Conservation (phyloP, 2,797 vertebrate species). For the Enteromius mattozi region DNA sequence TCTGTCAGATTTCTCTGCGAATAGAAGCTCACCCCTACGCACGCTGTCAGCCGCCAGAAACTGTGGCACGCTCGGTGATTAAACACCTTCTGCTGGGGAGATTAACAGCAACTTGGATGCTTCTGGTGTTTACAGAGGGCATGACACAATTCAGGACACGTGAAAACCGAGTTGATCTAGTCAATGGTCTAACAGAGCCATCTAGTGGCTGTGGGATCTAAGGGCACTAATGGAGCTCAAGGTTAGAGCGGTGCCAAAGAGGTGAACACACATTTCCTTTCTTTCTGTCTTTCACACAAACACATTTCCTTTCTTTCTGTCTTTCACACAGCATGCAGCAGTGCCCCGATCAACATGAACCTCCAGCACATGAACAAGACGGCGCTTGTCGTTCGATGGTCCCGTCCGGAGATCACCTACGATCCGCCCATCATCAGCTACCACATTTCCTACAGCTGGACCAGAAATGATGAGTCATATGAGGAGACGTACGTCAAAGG, state of each 20-base stretch:
- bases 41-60: slow-evolving; percentile 25
- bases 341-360: slow-evolving; percentile 94
- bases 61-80: slow-evolving; percentile 53
- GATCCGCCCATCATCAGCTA: slow-evolving; percentile 95
- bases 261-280: neutral
- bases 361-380: slow-evolving; percentile 92
- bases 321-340: slow-evolving; percentile 87
- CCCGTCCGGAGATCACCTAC: slow-evolving; percentile 88
- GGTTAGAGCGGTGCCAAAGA: slow-evolving; percentile 17
- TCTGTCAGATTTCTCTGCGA: slow-evolving; percentile 32
- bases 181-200: slow-evolving; percentile 68
- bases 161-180: neutral
- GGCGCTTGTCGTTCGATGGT: slow-evolving; percentile 90
- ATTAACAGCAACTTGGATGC: slow-evolving; percentile 55
- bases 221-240: neutral
- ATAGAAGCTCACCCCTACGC: slow-evolving; percentile 41
- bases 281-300: slow-evolving; percentile 1
- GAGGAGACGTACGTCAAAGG: slow-evolving; percentile 93
- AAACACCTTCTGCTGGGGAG: slow-evolving; percentile 63
- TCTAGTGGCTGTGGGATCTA: slow-evolving; percentile 63
- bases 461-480: slow-evolving; percentile 92
- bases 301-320: neutral
- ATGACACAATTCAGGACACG: slow-evolving; percentile 53
- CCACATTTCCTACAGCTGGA: slow-evolving; percentile 97
- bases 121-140: slow-evolving; percentile 44